Base-by-base conservation (phyloP, 1,140 invertebrate genomes). In the Drosophila lini region DNA sequence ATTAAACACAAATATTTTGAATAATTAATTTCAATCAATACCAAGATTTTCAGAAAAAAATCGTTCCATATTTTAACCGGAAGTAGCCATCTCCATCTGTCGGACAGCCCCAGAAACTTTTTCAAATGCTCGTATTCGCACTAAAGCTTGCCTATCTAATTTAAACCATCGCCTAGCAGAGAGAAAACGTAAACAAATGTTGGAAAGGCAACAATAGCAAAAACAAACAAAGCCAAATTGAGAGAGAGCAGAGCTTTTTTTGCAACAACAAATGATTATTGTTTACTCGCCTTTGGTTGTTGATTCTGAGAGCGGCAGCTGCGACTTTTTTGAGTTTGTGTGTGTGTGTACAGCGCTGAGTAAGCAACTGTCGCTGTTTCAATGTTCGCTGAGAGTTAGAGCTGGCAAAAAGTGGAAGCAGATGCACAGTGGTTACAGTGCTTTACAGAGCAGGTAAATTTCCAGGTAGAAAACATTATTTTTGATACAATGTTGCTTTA, bases 361-460 rank as follows among this genome's bases (percentile, higher is more conserved):
- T 41, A 58, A 53, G 60, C 41, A 73, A 62, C 64, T 78, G 59
- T 65, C 55, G 67, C 47, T 81, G 74, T 78, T 84, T 75, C 64
- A 85, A 85, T 85, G 82, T 86, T 86, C 74, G 45, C 74, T 81
- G 78, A 78, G 81, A 78, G 69, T 85, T 85, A 58, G 69, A 52
- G 65, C 45, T 41, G 56, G 28, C 34, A 41, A 15, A 15, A 48
- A 48, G 36, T 38, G 44, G 28, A 50, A 38, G 38, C 42, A 44
- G 40, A 48, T 15, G 76, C 25, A 70, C 64, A 77, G 32, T 62
- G 73, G 40, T 28, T 11, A 5, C 34, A 10, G 16, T 10, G 42
- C 31, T 6, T 8, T 4, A 19, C 3, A 3, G 15, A 19, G 3
- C 61, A 69, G 40, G 65, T 69, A 69, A n/a, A 36, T 34, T 60